Evolutionary conservation across 1,140 invertebrate genomes (phyloP), one percentile per base, ranked within the genome.

Genomic region (Papilio polytes): DNA sequence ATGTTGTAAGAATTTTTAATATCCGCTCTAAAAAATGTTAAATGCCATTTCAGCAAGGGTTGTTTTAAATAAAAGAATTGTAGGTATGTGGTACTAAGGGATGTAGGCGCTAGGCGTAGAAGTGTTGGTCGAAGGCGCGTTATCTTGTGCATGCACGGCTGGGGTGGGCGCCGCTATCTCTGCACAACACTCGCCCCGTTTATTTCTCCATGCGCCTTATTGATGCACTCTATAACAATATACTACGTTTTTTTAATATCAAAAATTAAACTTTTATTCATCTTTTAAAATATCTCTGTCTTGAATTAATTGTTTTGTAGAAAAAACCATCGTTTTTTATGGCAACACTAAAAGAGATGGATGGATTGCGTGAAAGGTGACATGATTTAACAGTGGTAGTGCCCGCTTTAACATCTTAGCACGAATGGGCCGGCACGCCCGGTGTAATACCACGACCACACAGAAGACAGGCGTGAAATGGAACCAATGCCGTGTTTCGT

Each of bases 91-190:
- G 13, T 12, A n/a, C 70, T 51, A 46, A 81, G 77, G 70, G 70
- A 53, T 78, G 53, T 56, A 56, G 53, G 53, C 78, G 73, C 81
- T 81, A 56, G 31, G 48, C 59, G 36, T 9, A 82, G 80, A 44
- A 53, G 41, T 51, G 82, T 80, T 78, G 78, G 82, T 80, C 79
- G 80, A 80, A 83, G 80, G 74, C 79, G 80, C 78, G 78, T 78
- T 84, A 86, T 86, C 85, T 81, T 20, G 77, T 74, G 76, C 80
- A 83, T 81, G 78, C 85, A 86, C 82, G 83, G 84, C 56, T 78
- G 15, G 78, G 53, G 73, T 76, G 81, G 77, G 78, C 82, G 63
- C 80, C 80, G 80, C 84, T 85, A 86, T 86, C 85, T 56, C 63
- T 4, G 44, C 73, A 46, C 76, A 79, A 74, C 85, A 86, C 85